Base-by-base conservation (phyloP, 2,797 vertebrate species). In the Phylloscopus collybita region DNA sequence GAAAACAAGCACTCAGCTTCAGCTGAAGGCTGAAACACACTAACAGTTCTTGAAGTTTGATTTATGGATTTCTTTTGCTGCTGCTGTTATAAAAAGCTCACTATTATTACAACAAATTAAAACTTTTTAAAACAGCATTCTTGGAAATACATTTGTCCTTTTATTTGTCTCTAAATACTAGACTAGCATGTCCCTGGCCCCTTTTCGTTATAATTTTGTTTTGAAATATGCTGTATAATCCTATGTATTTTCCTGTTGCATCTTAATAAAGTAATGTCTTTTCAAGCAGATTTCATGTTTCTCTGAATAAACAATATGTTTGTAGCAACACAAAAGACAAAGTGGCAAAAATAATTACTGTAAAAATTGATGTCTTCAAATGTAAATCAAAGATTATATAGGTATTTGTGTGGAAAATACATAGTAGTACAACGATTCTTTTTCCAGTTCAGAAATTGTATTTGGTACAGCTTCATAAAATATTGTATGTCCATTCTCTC, bases 401-500 rank as follows among this genome's bases (percentile, higher is more conserved):
- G 32, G 21, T 64, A n/a, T 61, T 66, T 72, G 17, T 34, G 17
- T 88, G 91, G 45, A 90, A 91, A 71, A 50, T n/a, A 51, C 25
- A 36, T 34, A n/a, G 49, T 57, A 70, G 18, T 40, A 30, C 30
- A 78, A 44, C 57, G 51, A n/a, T 54, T 62, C 11, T 79, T 78
- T 66, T 91, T 34, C 64, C 57, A 85, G 40, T 80, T 81, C 57
- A 78, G 86, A 91, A 88, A 74, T 25, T 79, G 29, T 88, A 54
- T 70, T 89, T 85, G 25, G 16, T 93, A 83, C 42, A 94, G 70
- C 27, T 92, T 88, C 36, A 42, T 82, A 93, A 95, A 92, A 69
- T 92, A 61, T 86, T 93, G 2, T 85, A 91, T 79, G 76, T 80
- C 85, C 95, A 79, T 96, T 93, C 93, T 88, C 73, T 93, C 40